Conservation (phyloP, 1,140 invertebrate species). For the Drosophila arawakana region DNA sequence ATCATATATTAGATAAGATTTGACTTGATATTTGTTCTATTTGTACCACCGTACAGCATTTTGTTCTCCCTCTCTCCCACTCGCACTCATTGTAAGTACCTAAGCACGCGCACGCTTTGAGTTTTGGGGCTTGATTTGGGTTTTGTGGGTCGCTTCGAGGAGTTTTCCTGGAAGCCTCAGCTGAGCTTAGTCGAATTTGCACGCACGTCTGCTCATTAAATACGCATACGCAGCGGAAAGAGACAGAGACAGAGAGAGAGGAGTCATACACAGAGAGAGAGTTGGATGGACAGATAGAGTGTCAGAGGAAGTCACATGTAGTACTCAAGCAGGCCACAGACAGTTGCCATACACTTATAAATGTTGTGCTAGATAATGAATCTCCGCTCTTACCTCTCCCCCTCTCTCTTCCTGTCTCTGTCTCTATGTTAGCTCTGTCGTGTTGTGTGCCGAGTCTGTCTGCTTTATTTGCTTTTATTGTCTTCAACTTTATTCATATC, state of each 20-base stretch:
- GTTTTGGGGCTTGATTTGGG: conserved; percentile 23
- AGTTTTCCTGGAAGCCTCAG: conserved; percentile 40
- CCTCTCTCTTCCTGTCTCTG: conserved; percentile 13
- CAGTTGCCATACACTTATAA: conserved; percentile 68
- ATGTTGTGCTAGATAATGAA: conserved; percentile 82
- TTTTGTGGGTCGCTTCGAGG: conserved; percentile 4
- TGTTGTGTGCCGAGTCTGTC: conserved; percentile 49
- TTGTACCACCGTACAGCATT: neutral
- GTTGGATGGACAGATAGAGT: conserved; percentile 10
- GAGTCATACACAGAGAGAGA: neutral
- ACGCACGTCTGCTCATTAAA: conserved; percentile 82
- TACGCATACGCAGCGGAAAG: conserved; percentile 68
- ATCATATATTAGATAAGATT: too few relatives aligned
- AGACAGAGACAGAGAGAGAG: neutral
- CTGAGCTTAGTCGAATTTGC: conserved; percentile 66
- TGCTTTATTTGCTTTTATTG: conserved; percentile 81
- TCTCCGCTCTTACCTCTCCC: conserved; percentile 35
- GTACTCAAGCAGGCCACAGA: conserved; percentile 43
- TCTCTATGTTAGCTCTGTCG: conserved; percentile 22
- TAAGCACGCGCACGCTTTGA: conserved; percentile 47
- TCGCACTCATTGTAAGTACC: conserved; percentile 46
- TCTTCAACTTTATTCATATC: conserved; percentile 83
- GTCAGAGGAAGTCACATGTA: conserved; percentile 35
- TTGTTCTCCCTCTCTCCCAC: neutral
- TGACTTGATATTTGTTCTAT: neutral